Evolutionary conservation across 2,888 invertebrate genomes (phyloP), one percentile per base, ranked within the genome.

Genomic region (Rhingia campestris): DNA sequence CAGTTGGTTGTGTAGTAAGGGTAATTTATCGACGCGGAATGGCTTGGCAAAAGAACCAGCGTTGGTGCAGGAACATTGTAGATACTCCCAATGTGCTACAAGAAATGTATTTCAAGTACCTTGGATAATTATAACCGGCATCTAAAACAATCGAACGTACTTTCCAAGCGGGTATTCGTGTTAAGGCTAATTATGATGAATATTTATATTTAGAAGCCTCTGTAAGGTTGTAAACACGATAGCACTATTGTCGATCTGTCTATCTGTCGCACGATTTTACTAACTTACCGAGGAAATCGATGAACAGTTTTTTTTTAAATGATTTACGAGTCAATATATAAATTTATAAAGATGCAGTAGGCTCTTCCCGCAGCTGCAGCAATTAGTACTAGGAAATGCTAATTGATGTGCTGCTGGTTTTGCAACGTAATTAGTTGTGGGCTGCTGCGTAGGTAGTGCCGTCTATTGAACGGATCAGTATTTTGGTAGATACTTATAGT

Each of bases 11-110:
- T 56, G 49, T 51, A 14, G 47, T 49, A 14, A 56, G 51, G 7
- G 59, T 72, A 45, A 82, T 77, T 77, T 73, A 73, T 79, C 53
- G 59, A 37, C 63, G 66, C 59, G 53, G 56, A 58, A 64, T 58
- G 51, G 33, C n/a, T 37, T 32, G 49, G 75, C 66, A 33, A 76
- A 58, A 39, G 64, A 47, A 45, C 12, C 12, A 45, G 63, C 30
- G 79, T 79, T 61, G 53, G 66, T 22, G 43, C 59, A 39, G 12
- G 37, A 61, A 56, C 39, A 59, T 67, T 49, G 74, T 69, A 12
- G 41, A 33, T 51, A 64, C n/a, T 47, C 63, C 41, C 30, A 54
- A 37, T 45, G 45, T 22, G 10, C 14, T 14, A 1, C 32, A 59
- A 59, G 4, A 45, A 45, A 35, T 22, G 22, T 22, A 22, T 22